Evolutionary conservation across 2,888 invertebrate genomes (phyloP).

Genomic region (Philopedon plagiatum): DNA sequence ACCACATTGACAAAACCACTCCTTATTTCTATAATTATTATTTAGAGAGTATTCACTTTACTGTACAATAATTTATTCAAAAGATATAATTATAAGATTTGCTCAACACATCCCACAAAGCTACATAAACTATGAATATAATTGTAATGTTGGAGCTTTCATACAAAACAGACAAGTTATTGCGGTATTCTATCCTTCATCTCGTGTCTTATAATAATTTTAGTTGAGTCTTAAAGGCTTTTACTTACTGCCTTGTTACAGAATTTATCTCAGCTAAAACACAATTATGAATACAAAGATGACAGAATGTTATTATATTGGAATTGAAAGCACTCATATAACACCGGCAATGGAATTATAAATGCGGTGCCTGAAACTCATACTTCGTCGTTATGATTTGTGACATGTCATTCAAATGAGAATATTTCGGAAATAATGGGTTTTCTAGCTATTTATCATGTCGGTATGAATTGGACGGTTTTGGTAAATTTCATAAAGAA

Average conservation of each 20-base stretch:
- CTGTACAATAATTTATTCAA: slow-evolving; percentile 25
- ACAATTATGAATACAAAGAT: slow-evolving; percentile 40
- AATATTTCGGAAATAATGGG: slow-evolving; percentile 28
- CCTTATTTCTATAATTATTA: slow-evolving; percentile 9
- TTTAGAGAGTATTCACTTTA: slow-evolving; percentile 19
- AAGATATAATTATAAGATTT: slow-evolving; percentile 41
- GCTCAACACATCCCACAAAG: slow-evolving; percentile 34
- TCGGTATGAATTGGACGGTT: not conserved
- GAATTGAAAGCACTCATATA: slow-evolving; percentile 28
- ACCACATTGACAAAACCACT: not conserved
- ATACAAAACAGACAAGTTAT: slow-evolving; percentile 38
- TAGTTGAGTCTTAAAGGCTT: slow-evolving; percentile 38
- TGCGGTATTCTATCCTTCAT: slow-evolving; percentile 36
- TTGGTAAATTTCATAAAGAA: not conserved
- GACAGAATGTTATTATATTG: slow-evolving; percentile 36
- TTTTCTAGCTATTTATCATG: slow-evolving; percentile 28
- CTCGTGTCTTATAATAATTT: slow-evolving; percentile 41
- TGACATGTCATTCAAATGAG: slow-evolving; percentile 57
- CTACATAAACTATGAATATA: slow-evolving; percentile 37
- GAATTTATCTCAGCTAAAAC: slow-evolving; percentile 39
- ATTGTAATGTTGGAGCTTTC: slow-evolving; percentile 32
- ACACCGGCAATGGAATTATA: slow-evolving; percentile 28
- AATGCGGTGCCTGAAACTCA: slow-evolving; percentile 62
- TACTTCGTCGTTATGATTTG: slow-evolving; percentile 58
- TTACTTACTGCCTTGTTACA: slow-evolving; percentile 40